Conservation (phyloP, 2,888 invertebrate species). For the Leptinotarsa tumamoca region DNA sequence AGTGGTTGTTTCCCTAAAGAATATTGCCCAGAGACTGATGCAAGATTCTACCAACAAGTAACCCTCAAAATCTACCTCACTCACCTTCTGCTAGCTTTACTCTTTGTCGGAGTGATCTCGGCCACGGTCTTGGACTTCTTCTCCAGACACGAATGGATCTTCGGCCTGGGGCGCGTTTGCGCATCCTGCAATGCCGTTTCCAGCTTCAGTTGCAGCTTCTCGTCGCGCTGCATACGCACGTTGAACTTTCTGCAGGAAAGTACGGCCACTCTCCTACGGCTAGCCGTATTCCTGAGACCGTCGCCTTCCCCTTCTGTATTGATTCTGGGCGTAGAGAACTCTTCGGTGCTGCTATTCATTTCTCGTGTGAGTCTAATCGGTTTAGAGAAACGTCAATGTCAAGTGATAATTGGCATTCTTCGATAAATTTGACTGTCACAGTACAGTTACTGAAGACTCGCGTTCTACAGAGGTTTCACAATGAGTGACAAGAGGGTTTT, state of each 20-base stretch:
- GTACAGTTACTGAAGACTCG: neutral
- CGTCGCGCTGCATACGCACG: conserved; percentile 48
- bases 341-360: conserved; percentile 29
- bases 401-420: neutral
- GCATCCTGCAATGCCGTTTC: conserved; percentile 49
- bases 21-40: too few relatives aligned
- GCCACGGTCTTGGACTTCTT: conserved; percentile 53
- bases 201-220: conserved; percentile 48
- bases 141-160: conserved; percentile 34
- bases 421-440: neutral
- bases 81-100: conserved; percentile 47
- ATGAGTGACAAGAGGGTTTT: too few relatives aligned
- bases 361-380: neutral
- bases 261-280: conserved; percentile 53
- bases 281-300: conserved; percentile 48
- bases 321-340: conserved; percentile 41
- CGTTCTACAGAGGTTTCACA: too few relatives aligned
- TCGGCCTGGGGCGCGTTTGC: conserved; percentile 23
- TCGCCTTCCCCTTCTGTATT: conserved; percentile 55
- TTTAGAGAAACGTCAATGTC: conserved; percentile 3
- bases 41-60: too few relatives aligned
- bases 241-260: conserved; percentile 58
- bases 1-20: too few relatives aligned
- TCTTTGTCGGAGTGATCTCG: conserved; percentile 59
- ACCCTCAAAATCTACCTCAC: neutral